Evolutionary conservation across 2,113 vertebrate species (phyloP).

Genomic region (Cochlearius cochlearius): DNA sequence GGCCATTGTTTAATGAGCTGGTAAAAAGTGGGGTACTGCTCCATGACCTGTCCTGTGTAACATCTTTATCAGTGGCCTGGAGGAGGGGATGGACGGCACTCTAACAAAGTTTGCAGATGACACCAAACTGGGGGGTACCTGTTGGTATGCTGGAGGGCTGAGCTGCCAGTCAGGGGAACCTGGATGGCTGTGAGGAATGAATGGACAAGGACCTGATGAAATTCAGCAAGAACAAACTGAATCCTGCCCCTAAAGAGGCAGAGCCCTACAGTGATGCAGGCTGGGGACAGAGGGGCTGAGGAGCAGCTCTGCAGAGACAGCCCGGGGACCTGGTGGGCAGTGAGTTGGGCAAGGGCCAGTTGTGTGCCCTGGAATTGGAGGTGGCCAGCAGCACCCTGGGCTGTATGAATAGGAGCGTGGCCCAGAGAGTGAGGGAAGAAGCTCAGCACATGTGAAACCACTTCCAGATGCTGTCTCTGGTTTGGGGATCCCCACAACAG

Average conservation of each 20-base stretch:
- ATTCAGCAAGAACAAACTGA: background rate
- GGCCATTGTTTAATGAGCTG: background rate
- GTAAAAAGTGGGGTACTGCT: background rate
- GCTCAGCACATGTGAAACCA: background rate
- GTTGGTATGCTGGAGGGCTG: background rate
- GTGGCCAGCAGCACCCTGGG: background rate
- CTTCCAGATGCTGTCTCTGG: background rate
- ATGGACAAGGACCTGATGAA: background rate
- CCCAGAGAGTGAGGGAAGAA: background rate
- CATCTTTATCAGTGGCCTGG: background rate
- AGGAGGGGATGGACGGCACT: background rate
- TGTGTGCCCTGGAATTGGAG: background rate
- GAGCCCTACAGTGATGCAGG: background rate
- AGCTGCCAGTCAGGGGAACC: background rate
- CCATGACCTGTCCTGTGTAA: background rate
- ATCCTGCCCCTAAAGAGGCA: background rate
- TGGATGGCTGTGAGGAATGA: background rate
- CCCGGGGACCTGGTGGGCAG: fast-evolving
- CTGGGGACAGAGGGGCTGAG: background rate
- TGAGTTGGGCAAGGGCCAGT: background rate
- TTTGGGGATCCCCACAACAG: background rate
- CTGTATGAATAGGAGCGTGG: background rate
- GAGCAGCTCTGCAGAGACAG: background rate
- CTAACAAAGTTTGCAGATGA: background rate
- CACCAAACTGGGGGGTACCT: background rate